Evolutionary conservation across 1,140 invertebrate genomes (phyloP), one percentile per base, ranked within the genome.

Genomic region (Drosophila oshimai): DNA sequence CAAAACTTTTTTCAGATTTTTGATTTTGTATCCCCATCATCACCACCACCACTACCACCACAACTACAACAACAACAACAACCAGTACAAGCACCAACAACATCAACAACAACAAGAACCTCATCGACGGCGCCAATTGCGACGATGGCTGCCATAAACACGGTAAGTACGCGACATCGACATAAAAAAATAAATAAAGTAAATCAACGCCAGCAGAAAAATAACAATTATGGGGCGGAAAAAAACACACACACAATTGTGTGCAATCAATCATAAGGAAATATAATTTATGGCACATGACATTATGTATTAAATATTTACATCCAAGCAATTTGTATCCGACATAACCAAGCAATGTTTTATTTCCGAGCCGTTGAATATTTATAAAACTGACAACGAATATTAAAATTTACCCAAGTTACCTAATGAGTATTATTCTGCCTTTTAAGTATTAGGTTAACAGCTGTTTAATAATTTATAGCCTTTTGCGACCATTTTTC

Each of bases 101-200:
- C 57, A 77, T 24, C 47, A 71, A 70, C 42, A 60, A 78, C 50
- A 74, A 70, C 58, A 64, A 75, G 71, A 62, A 76, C 53, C 62
- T 54, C 72, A 74, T 80, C 80, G 70, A 86, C 80, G 50, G 61
- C 80, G 75, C 72, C 80, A 87, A 87, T 84, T 86, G 75, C 81
- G 81, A 90, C 80, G 76, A 90, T 90, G 89, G 89, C 89, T 61
- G 78, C 89, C 74, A 89, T 90, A 73, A 90, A 90, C 77, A 89
- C 89, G 89, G 89, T 90, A 90, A 90, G 89, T 90, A 77, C 73
- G 68, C 68, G 83, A 73, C 33, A 44, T 31, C 47, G 24, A 53
- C 64, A 68, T 54, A 45, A 36, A 24, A 22, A 20, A 39, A 1
- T 26, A 17, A 17, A 46, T 36, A 70, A 55, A 54, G 47, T 39